A percentile compares a stretch with the other conserved stretches of the same genome.
Conservation (phyloP, 2,888 invertebrate species). For the Gnatocerus cornutus region DNA sequence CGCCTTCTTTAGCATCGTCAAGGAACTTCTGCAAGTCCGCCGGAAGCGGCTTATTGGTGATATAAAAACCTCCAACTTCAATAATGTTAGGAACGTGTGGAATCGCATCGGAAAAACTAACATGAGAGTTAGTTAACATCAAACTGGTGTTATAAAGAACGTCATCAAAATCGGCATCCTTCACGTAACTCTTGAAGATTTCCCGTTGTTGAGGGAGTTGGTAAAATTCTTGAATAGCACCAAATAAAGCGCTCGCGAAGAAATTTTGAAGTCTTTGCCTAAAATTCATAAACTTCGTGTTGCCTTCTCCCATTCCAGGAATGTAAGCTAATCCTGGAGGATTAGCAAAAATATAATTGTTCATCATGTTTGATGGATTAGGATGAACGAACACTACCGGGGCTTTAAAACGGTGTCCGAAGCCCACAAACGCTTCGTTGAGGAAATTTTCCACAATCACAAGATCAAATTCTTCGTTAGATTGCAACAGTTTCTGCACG, state of each 20-base stretch:
- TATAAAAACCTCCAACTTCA: conserved; percentile 75
- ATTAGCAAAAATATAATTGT: conserved; percentile 58
- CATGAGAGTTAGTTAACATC: conserved; percentile 69
- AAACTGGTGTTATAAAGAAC: conserved; percentile 61
- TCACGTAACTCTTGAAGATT: conserved; percentile 58
- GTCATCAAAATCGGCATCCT: conserved; percentile 55
- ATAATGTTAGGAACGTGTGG: conserved; percentile 74
- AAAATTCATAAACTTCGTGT: conserved; percentile 70
- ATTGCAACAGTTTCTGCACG: conserved; percentile 56
- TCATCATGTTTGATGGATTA: conserved; percentile 53
- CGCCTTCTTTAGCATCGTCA: conserved; percentile 55
- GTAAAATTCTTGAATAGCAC: conserved; percentile 49
- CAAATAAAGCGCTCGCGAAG: conserved; percentile 62
- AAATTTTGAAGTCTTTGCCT: conserved; percentile 73
- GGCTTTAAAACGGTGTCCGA: conserved; percentile 57
- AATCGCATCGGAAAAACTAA: conserved; percentile 70
- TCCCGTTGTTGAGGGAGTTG: conserved; percentile 53
- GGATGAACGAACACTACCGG: conserved; percentile 56
- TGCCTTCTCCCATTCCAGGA: conserved; percentile 34
- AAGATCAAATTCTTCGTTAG: conserved; percentile 57
- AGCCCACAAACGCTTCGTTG: conserved; percentile 56
- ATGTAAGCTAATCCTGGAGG: conserved; percentile 56
- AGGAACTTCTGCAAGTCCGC: conserved; percentile 56
- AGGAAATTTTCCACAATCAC: conserved; percentile 60
- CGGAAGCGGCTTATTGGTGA: conserved; percentile 59